Evolutionary conservation across 2,888 invertebrate species (phyloP), one percentile per base, ranked within the genome.

Genomic region (Calephelis perditalis): DNA sequence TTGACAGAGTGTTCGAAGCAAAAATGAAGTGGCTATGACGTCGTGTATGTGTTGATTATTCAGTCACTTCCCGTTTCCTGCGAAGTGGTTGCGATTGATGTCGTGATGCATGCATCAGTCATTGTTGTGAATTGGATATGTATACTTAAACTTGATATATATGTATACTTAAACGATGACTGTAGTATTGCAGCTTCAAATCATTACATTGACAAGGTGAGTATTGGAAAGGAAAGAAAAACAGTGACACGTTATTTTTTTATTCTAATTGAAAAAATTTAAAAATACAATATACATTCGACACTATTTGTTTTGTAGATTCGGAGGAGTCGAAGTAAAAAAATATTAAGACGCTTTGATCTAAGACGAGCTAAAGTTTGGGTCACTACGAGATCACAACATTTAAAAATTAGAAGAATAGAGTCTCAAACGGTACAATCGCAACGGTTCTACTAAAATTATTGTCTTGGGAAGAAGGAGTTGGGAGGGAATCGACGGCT

Each of bases 221-320:
- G 9, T 45, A 6, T 12, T 37, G 56, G 43, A 47, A 26, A 54
- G 10, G 71, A 75, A 74, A 73, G 67, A 70, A 40, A 40, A 40
- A 6, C 40, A 40, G 40, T 40, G 40, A 40, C 40, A 40, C 40
- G 8, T 40, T 40, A 8, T 3, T 49, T 52, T 52, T 71, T 68
- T 76, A 78, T 77, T 76, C 70, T 67, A 70, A 73, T 72, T 74
- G 74, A 79, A 82, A 81, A 78, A 58, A 69, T 78, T 80, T 73
- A 78, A 81, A 84, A 82, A 84, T 82, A 80, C 78, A 74, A 71
- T 75, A 75, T 77, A 76, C 74, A 78, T 75, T 74, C 71, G 71
- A 78, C 69, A 71, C 71, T 70, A 76, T 78, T 76, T 76, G 40
- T 72, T 70, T 62, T 67, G 73, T 71, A 64, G 68, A 77, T 72